phyloP scores from a whole-genome alignment of 1,140 invertebrate species.

The Pseudomyrmex concolor region DNA sequence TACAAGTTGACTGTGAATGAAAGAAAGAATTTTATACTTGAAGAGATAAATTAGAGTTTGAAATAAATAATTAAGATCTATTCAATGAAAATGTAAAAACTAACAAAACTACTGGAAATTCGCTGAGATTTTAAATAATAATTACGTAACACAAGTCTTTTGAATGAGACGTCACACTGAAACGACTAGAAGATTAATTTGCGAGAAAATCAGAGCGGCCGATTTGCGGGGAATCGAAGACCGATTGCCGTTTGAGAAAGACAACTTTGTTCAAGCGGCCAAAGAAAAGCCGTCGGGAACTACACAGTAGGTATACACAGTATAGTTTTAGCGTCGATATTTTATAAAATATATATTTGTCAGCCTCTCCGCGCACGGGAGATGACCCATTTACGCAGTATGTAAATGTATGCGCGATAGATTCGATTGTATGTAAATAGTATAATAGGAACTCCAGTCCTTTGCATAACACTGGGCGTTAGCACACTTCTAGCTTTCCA shows the following conservation, averaged over 20 bases:
- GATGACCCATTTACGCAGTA: constrained; percentile 69
- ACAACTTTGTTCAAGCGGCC: background rate
- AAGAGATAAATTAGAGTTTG: too few relatives aligned
- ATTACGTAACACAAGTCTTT: too few relatives aligned
- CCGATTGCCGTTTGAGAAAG: background rate
- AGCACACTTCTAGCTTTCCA: constrained; percentile 57
- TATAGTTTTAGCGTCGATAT: constrained; percentile 41
- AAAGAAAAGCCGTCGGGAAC: background rate
- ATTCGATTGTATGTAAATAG: constrained; percentile 76
- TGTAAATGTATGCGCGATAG: constrained; percentile 73
- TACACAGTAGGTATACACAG: background rate
- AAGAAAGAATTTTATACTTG: too few relatives aligned
- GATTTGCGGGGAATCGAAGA: constrained; percentile 19
- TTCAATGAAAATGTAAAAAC: too few relatives aligned
- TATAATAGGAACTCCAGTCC: constrained; percentile 63
- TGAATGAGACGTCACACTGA: too few relatives aligned
- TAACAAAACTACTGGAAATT: too few relatives aligned
- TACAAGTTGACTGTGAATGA: too few relatives aligned
- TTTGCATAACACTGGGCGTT: constrained; percentile 67
- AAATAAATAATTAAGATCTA: too few relatives aligned
- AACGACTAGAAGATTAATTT: background rate
- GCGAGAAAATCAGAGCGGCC: background rate
- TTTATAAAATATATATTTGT: constrained; percentile 70
- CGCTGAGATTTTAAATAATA: too few relatives aligned
- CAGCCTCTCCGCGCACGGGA: constrained; percentile 57